phyloP scores from a whole-genome alignment of 1,140 invertebrate genomes.

The Drosophila sucinea region DNA sequence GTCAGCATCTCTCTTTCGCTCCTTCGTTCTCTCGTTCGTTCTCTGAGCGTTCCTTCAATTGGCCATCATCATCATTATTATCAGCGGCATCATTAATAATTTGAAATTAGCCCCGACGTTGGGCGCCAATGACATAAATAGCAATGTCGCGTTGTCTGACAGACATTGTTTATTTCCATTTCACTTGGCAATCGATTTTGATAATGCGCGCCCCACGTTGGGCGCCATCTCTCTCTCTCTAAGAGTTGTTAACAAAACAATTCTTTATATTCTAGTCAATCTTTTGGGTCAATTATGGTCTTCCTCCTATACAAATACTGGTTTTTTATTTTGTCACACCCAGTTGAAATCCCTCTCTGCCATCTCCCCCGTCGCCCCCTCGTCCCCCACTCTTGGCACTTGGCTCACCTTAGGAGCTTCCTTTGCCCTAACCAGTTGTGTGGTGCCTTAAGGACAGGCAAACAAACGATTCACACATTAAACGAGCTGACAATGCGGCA shows the following conservation, averaged over 20 bases:
- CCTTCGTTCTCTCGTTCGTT: neutral
- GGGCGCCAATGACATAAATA: constrained; percentile 16
- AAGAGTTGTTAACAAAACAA: neutral
- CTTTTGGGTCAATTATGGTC: constrained; percentile 8
- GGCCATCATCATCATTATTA: constrained; percentile 41
- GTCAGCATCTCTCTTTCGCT: neutral
- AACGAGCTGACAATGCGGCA: constrained; percentile 59
- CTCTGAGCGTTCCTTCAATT: constrained; percentile 19
- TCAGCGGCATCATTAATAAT: constrained; percentile 36
- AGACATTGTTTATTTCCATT: constrained; percentile 4
- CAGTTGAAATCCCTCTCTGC: neutral
- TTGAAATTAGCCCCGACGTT: constrained; percentile 18
- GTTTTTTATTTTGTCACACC: neutral
- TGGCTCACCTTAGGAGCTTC: neutral
- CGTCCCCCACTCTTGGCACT: neutral
- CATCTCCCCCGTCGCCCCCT: neutral
- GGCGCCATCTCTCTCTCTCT: neutral
- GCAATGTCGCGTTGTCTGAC: neutral
- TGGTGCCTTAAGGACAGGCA: constrained; percentile 13
- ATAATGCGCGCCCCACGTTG: neutral
- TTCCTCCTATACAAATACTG: constrained; percentile 1
- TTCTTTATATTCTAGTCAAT: constrained; percentile 5
- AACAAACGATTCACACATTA: constrained; percentile 33
- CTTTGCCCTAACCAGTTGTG: neutral
- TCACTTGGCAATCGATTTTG: constrained; percentile 11